Percentiles rank a stretch among this genome's conserved stretches.
Evolutionary conservation across 2,797 vertebrate genomes (phyloP).

Genomic region (Peromyscus aztecus): DNA sequence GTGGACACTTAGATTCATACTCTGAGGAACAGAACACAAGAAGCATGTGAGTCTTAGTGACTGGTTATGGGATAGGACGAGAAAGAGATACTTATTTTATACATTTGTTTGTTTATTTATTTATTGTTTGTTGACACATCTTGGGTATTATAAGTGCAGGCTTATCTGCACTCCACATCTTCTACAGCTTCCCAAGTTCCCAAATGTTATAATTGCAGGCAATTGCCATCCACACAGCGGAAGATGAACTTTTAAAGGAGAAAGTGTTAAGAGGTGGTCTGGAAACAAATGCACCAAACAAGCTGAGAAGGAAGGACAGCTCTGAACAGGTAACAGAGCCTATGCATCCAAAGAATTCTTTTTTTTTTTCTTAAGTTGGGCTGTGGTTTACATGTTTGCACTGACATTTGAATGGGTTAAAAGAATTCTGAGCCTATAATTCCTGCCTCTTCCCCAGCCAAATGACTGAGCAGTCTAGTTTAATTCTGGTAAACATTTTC

Average conservation of each 20-base stretch:
- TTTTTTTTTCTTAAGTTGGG: background rate
- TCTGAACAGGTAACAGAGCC: background rate
- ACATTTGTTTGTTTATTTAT: too few species aligned
- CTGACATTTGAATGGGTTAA: constrained; percentile 46
- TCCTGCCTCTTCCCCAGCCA: background rate
- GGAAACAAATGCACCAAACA: background rate
- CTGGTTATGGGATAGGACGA: background rate
- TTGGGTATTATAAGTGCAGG: background rate
- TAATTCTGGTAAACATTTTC: constrained; percentile 74
- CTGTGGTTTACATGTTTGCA: background rate
- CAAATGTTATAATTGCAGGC: background rate
- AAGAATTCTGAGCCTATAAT: constrained; percentile 24
- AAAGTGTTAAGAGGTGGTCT: background rate
- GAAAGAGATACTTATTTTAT: background rate
- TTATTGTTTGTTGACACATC: background rate
- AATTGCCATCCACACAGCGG: background rate
- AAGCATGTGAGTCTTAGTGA: background rate
- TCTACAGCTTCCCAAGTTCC: background rate
- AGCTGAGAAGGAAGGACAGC: background rate
- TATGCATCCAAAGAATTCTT: background rate
- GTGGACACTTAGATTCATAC: background rate
- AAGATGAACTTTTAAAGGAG: background rate
- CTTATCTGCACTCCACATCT: background rate
- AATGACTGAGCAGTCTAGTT: constrained; percentile 56
- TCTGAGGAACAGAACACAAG: background rate